phyloP scores from a whole-genome alignment of 2,888 invertebrate species.

The Catocala sponsa region DNA sequence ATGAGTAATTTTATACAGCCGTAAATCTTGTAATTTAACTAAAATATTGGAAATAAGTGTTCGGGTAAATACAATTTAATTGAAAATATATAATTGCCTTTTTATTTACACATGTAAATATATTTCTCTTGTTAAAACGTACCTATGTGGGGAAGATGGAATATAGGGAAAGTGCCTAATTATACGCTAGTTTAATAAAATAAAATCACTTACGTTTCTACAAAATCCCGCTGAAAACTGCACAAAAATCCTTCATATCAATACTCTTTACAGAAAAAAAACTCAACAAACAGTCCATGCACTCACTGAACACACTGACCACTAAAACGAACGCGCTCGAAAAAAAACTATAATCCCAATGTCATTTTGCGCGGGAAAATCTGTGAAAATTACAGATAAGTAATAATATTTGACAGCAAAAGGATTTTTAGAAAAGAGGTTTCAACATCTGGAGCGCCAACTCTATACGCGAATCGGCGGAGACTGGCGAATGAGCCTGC shows the following conservation, averaged over 20 bases:
- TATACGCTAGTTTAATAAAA: too few species aligned
- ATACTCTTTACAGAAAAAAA: slow-evolving; percentile 25
- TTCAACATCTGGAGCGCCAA: slow-evolving; percentile 60
- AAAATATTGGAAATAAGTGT: neutral
- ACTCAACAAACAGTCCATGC: slow-evolving; percentile 39
- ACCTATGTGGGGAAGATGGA: neutral
- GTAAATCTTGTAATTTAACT: slow-evolving; percentile 1
- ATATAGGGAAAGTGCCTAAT: too few species aligned
- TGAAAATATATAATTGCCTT: too few species aligned
- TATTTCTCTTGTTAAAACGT: neutral
- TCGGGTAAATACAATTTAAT: neutral
- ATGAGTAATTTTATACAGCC: slow-evolving; percentile 1
- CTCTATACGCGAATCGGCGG: slow-evolving; percentile 74
- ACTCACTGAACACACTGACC: slow-evolving; percentile 47
- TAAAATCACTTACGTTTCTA: slow-evolving; percentile 39
- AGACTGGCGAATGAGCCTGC: slow-evolving; percentile 75
- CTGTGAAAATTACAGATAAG: slow-evolving; percentile 32
- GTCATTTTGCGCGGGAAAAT: slow-evolving; percentile 47
- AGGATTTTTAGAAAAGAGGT: slow-evolving; percentile 52
- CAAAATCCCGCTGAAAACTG: slow-evolving; percentile 40
- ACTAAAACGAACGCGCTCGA: slow-evolving; percentile 42
- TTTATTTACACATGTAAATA: neutral
- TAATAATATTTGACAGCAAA: slow-evolving; percentile 46
- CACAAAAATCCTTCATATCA: slow-evolving; percentile 48
- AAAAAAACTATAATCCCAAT: slow-evolving; percentile 28